Percentiles rank a stretch among this genome's conserved stretches.
These are phyloP conservation scores for Cydia fagiglandana DNA, from an alignment of 1,140 invertebrate genomes.

Conservation along the genomic window DNA sequence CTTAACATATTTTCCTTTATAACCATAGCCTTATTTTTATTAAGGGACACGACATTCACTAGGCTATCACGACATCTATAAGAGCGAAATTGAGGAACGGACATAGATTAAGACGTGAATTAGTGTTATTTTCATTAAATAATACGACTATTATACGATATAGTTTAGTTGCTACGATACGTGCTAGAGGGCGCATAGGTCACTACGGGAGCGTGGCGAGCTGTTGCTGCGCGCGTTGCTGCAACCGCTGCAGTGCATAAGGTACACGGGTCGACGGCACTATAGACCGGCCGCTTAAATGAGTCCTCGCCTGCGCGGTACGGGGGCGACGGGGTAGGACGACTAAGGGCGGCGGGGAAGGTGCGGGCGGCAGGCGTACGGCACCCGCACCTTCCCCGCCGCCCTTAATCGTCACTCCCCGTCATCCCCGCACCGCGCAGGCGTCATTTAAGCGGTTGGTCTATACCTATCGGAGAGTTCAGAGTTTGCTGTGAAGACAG, in stretches of 20 bases:
- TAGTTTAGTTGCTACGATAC: slow-evolving; percentile 55
- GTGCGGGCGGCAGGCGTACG: too few species aligned
- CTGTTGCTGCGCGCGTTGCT: slow-evolving; percentile 26
- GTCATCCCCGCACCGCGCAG: too few species aligned
- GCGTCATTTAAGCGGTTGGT: too few species aligned
- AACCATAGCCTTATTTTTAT: slow-evolving; percentile 46
- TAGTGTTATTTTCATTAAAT: slow-evolving; percentile 58
- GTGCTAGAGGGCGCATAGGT: slow-evolving; percentile 49
- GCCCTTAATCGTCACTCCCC: too few species aligned
- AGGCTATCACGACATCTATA: slow-evolving; percentile 77
- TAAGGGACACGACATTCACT: slow-evolving; percentile 72
- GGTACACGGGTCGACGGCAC: neutral
- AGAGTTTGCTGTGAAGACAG: slow-evolving; percentile 14
- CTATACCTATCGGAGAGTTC: neutral
- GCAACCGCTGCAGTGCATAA: neutral
- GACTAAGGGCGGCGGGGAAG: too few species aligned
- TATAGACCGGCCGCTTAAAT: too few species aligned
- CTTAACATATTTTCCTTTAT: slow-evolving; percentile 52
- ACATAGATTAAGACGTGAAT: slow-evolving; percentile 72
- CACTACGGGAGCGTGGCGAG: slow-evolving; percentile 24
- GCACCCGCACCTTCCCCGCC: too few species aligned
- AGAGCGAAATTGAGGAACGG: slow-evolving; percentile 76
- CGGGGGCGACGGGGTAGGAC: too few species aligned
- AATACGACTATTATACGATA: slow-evolving; percentile 60
- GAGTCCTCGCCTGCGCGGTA: too few species aligned